Evolutionary conservation across 2,113 vertebrate species (phyloP).

Genomic region (Tympanuchus pallidicinctus): DNA sequence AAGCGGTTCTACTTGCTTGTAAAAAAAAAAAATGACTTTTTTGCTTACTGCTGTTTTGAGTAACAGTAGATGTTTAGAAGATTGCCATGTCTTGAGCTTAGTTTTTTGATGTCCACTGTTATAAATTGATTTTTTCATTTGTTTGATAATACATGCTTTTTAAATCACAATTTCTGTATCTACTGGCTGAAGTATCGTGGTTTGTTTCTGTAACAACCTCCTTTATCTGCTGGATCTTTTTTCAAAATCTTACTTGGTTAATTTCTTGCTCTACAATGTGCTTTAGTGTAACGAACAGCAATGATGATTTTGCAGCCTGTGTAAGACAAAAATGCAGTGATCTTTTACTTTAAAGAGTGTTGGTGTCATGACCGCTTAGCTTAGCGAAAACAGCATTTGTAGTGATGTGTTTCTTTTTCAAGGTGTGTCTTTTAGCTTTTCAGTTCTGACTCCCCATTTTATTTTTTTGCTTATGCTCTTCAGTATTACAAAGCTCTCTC

Average conservation of each 20-base stretch:
- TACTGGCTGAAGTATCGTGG: not conserved
- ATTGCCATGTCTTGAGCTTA: not conserved
- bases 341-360: rapidly evolving
- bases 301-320: not conserved
- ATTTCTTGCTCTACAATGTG: not conserved
- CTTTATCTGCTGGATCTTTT: not conserved
- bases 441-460: rapidly evolving
- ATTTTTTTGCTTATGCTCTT: not conserved
- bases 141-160: not conserved
- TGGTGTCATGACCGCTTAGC: not conserved
- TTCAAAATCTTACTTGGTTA: not conserved
- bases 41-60: not conserved
- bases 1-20: not conserved
- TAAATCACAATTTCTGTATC: not conserved
- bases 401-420: not conserved
- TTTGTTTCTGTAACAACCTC: not conserved
- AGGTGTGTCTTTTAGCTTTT: not conserved
- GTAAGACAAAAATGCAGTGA: not conserved
- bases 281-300: not conserved
- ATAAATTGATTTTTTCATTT: not conserved
- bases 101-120: not conserved
- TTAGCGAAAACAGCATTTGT: not conserved
- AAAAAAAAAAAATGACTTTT: not conserved
- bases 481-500: not conserved
- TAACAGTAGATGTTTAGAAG: not conserved